Evolutionary conservation across 2,888 invertebrate genomes (phyloP).

Genomic region (Tenodera sinensis): DNA sequence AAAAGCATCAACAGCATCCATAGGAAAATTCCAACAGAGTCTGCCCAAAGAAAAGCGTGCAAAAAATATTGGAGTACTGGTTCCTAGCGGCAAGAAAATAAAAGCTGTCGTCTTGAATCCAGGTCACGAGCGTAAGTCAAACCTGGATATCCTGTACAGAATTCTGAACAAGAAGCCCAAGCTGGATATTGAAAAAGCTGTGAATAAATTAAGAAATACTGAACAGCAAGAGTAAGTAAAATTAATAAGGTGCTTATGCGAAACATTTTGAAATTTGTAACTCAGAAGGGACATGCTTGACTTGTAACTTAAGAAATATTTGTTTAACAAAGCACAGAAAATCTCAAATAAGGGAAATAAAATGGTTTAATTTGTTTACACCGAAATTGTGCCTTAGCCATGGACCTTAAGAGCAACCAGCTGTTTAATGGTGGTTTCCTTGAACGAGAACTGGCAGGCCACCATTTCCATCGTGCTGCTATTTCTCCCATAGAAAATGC

Average conservation of each 20-base stretch:
- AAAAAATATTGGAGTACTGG: conserved; percentile 50
- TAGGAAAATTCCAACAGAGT: conserved; percentile 89
- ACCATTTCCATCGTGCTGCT: too few species aligned
- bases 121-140: conserved; percentile 63
- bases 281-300: too few species aligned
- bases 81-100: conserved; percentile 59
- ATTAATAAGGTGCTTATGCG: not conserved
- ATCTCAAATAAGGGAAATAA: too few species aligned
- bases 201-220: conserved; percentile 62
- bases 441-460: too few species aligned
- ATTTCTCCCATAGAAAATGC: too few species aligned
- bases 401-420: too few species aligned
- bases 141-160: conserved; percentile 67
- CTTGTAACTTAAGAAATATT: too few species aligned
- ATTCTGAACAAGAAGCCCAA: conserved; percentile 74
- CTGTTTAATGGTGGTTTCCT: too few species aligned
- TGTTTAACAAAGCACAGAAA: too few species aligned
- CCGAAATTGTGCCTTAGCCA: too few species aligned
- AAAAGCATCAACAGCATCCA: conserved; percentile 87
- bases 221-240: conserved; percentile 64
- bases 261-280: too few species aligned
- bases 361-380: too few species aligned
- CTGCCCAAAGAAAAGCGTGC: conserved; percentile 64
- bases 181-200: conserved; percentile 73
- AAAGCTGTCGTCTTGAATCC: conserved; percentile 40